Evolutionary conservation across 2,888 invertebrate genomes (phyloP).

Genomic region (Drosophila kuntzei): DNA sequence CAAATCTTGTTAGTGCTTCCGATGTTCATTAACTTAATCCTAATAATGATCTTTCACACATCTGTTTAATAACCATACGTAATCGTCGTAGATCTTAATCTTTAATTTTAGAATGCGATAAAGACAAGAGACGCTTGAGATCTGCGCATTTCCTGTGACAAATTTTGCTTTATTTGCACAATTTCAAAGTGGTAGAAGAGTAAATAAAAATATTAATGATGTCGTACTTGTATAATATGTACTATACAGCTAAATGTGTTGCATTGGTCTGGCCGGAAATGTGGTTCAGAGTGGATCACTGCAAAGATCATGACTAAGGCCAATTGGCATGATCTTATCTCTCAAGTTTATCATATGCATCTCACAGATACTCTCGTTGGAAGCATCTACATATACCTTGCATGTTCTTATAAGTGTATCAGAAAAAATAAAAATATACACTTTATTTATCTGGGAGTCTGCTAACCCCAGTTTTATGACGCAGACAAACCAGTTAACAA

Average conservation of each 20-base stretch:
- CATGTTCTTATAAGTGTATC: neutral
- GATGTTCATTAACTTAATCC: slow-evolving; percentile 44
- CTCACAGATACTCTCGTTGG: neutral
- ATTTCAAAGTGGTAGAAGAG: slow-evolving; percentile 4
- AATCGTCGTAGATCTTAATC: slow-evolving; percentile 25
- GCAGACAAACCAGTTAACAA: slow-evolving; percentile 29
- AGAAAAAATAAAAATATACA: neutral
- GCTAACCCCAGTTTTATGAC: slow-evolving; percentile 44
- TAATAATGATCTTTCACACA: slow-evolving; percentile 50
- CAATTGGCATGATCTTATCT: slow-evolving; percentile 23
- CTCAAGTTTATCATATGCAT: slow-evolving; percentile 17
- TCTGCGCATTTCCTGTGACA: slow-evolving; percentile 75
- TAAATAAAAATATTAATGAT: neutral
- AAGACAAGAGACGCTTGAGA: slow-evolving; percentile 34
- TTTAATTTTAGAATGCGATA: slow-evolving; percentile 33
- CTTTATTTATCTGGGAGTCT: slow-evolving; percentile 43
- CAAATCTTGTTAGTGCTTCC: slow-evolving; percentile 30
- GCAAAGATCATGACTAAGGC: slow-evolving; percentile 52
- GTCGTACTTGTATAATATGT: neutral
- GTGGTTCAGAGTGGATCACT: slow-evolving; percentile 37
- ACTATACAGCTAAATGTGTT: slow-evolving; percentile 3
- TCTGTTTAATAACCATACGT: slow-evolving; percentile 30
- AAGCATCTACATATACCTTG: neutral
- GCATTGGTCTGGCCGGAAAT: slow-evolving; percentile 35
- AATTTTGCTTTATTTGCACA: slow-evolving; percentile 70